These are phyloP conservation scores for Brassicogethes aeneus DNA, from an alignment of 2,888 invertebrate species.

Conservation along the genomic window DNA sequence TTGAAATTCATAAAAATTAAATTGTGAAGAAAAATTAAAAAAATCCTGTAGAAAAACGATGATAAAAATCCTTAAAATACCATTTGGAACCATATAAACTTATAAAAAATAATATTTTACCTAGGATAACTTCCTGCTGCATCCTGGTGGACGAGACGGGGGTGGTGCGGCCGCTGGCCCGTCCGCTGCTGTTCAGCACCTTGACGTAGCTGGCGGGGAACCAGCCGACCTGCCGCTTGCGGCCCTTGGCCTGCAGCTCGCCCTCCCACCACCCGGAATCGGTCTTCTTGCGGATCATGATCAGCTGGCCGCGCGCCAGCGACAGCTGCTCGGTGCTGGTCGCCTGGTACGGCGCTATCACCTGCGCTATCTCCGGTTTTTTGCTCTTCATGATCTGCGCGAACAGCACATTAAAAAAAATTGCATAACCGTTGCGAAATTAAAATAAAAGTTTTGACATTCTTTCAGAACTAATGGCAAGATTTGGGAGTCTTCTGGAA, in stretches of 20 bases:
- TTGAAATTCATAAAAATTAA: too few species aligned
- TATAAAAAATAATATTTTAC: conserved; percentile 21
- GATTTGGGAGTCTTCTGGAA: too few species aligned
- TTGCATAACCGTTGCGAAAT: conserved; percentile 3
- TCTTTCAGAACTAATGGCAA: too few species aligned
- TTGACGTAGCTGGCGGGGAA: conserved; percentile 98
- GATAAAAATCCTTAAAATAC: too few species aligned
- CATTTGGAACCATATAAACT: background rate
- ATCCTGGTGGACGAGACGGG: conserved; percentile 63
- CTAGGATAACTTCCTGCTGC: conserved; percentile 45
- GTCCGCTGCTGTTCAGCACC: conserved; percentile 58
- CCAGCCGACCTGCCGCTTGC: conserved; percentile 93
- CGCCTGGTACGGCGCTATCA: conserved; percentile 87
- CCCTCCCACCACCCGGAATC: conserved; percentile 99
- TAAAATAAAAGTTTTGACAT: background rate
- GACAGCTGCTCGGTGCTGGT: conserved; percentile 88
- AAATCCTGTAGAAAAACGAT: too few species aligned
- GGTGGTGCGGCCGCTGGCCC: conserved; percentile 63
- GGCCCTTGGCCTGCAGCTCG: conserved; percentile 85
- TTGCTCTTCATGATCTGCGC: conserved; percentile 52
- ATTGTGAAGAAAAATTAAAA: too few species aligned
- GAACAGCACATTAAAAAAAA: conserved; percentile 2
- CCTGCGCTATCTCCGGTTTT: conserved; percentile 89
- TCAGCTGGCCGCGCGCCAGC: conserved; percentile 81
- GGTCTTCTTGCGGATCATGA: conserved; percentile 94